A percentile compares a stretch with the other conserved stretches of the same genome.
Conservation (phyloP, 2,113 vertebrate species). For the Cyanoramphus novaezelandiae region DNA sequence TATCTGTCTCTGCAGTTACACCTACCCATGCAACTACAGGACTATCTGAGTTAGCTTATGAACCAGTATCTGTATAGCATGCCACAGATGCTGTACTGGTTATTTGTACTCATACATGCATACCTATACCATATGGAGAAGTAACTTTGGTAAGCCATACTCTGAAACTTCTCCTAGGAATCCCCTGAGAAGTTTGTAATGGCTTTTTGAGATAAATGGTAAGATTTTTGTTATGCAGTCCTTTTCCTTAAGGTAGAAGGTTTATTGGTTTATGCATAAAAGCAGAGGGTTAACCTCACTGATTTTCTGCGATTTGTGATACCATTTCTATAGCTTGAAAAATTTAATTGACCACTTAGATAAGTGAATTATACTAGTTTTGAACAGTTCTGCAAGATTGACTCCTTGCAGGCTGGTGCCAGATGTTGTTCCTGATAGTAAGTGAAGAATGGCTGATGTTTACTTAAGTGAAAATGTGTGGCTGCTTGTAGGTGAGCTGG, state of each 20-base stretch:
- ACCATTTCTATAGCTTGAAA: not conserved
- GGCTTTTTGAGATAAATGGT: not conserved
- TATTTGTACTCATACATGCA: not conserved
- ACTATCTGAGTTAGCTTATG: not conserved
- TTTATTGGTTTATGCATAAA: not conserved
- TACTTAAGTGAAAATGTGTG: not conserved
- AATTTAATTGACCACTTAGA: not conserved
- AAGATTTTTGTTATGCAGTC: not conserved
- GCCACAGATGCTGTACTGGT: not conserved
- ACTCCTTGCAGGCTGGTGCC: not conserved
- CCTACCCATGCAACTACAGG: not conserved
- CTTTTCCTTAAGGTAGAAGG: not conserved
- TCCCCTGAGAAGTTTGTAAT: not conserved
- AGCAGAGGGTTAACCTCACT: not conserved
- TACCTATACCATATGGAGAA: not conserved
- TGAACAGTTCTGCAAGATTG: not conserved
- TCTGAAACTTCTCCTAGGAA: not conserved
- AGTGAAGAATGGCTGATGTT: not conserved
- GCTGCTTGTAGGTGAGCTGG: slow-evolving; percentile 72
- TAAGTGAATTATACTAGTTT: not conserved
- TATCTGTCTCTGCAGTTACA: not conserved
- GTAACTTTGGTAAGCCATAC: not conserved
- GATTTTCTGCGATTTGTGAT: not conserved
- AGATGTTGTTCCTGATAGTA: not conserved
- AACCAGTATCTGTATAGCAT: not conserved